A percentile compares a stretch with the other conserved stretches of the same genome.
Conservation (phyloP, 2,113 vertebrate genomes). For the Origma solitaria region DNA sequence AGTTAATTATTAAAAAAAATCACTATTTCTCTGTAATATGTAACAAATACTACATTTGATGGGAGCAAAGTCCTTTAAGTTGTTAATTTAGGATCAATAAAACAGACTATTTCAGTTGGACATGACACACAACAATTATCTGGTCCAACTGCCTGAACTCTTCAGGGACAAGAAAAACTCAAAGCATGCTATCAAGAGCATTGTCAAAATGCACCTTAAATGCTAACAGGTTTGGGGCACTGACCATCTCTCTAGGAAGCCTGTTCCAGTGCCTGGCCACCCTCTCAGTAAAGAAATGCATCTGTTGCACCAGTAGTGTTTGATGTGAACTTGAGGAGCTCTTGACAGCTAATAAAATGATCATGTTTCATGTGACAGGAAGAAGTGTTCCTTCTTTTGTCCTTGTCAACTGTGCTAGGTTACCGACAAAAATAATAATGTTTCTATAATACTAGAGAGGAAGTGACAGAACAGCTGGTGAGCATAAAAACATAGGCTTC, state of each 20-base stretch:
- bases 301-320: neutral
- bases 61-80: neutral
- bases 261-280: neutral
- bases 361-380: neutral
- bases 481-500: neutral
- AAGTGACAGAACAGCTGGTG: neutral
- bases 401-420: neutral
- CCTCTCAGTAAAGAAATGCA: rapidly evolving
- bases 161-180: neutral
- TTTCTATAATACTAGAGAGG: neutral
- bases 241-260: rapidly evolving
- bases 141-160: neutral
- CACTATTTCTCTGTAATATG: neutral
- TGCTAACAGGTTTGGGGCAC: rapidly evolving
- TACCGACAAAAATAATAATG: neutral
- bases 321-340: neutral
- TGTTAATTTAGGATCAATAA: neutral
- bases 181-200: neutral
- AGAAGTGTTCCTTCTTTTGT: neutral
- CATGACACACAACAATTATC: neutral
- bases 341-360: constrained; percentile 4
- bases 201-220: neutral
- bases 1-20: neutral
- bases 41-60: neutral
- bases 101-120: neutral